These are phyloP conservation scores for Dipodomys merriami DNA, from an alignment of 2,113 vertebrate genomes.

Conservation along the genomic window DNA sequence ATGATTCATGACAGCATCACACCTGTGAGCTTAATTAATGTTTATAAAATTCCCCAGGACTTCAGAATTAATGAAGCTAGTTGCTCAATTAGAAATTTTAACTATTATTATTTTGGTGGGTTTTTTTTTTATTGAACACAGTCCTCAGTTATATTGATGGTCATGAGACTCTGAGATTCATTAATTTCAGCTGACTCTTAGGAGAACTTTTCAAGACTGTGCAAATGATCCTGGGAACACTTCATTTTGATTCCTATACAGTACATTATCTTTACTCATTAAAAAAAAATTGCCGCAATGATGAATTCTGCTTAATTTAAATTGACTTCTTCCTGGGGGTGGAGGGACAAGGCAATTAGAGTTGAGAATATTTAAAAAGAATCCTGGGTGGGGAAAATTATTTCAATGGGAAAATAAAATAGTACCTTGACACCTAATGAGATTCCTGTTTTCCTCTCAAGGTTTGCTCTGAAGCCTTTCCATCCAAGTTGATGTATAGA, in stretches of 20 bases:
- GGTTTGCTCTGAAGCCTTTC: not conserved
- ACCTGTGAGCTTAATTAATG: conserved; percentile 76
- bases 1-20: conserved; percentile 27
- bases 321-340: conserved; percentile 79
- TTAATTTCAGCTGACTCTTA: conserved; percentile 73
- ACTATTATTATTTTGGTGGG: conserved; percentile 37
- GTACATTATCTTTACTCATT: conserved; percentile 83
- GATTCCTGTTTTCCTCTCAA: conserved; percentile 53
- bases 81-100: conserved; percentile 55
- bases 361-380: conserved; percentile 78
- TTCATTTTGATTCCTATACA: conserved; percentile 78
- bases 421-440: conserved; percentile 15
- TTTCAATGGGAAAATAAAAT: conserved; percentile 73
- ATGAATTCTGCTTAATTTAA: conserved; percentile 83
- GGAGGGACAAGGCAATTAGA: conserved; percentile 75
- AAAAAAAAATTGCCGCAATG: conserved; percentile 84
- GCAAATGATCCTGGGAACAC: conserved; percentile 78
- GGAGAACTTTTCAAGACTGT: conserved; percentile 65
- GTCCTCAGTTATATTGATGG: conserved; percentile 23
- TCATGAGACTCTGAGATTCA: conserved; percentile 56
- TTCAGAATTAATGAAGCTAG: conserved; percentile 50
- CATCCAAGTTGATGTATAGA: not conserved
- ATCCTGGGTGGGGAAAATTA: conserved; percentile 67
- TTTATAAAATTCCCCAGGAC: conserved; percentile 71
- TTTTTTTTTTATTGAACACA: not conserved